Conservation (phyloP, 2,113 vertebrate species). For the Mungos mungo region DNA sequence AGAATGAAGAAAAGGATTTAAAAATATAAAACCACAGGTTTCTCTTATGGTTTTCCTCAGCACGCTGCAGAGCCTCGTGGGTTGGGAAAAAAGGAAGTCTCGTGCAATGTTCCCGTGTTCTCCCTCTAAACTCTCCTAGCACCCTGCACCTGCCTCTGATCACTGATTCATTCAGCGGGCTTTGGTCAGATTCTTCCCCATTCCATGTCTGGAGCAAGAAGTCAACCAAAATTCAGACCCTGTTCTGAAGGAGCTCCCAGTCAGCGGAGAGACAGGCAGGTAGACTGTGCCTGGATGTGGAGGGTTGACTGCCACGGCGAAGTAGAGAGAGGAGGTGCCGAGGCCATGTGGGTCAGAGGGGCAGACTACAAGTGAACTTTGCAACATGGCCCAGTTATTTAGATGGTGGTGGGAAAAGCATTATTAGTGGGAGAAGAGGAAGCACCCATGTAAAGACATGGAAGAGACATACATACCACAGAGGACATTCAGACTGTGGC, state of each 20-base stretch:
- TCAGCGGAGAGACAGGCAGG: not conserved
- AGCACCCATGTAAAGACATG: not conserved
- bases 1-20: slow-evolving; percentile 36
- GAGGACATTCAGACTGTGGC: not conserved
- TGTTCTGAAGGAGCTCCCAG: not conserved
- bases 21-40: not conserved
- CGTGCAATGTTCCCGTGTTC: not conserved
- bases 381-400: not conserved
- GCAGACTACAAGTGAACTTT: not conserved
- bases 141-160: not conserved
- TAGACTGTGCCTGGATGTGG: not conserved
- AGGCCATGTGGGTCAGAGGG: not conserved
- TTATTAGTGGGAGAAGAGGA: not conserved
- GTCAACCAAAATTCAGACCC: not conserved
- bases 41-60: not conserved
- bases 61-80: not conserved
- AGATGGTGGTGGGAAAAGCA: not conserved
- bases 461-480: not conserved
- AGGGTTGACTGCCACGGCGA: not conserved
- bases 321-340: not conserved
- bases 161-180: not conserved
- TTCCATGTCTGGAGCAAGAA: not conserved
- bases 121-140: not conserved
- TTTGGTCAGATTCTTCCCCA: not conserved
- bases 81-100: not conserved